Evolutionary conservation across 37 sponge, comb jelly and placozoan species (phyloP).

Genomic region (Petrosia ficiformis): DNA sequence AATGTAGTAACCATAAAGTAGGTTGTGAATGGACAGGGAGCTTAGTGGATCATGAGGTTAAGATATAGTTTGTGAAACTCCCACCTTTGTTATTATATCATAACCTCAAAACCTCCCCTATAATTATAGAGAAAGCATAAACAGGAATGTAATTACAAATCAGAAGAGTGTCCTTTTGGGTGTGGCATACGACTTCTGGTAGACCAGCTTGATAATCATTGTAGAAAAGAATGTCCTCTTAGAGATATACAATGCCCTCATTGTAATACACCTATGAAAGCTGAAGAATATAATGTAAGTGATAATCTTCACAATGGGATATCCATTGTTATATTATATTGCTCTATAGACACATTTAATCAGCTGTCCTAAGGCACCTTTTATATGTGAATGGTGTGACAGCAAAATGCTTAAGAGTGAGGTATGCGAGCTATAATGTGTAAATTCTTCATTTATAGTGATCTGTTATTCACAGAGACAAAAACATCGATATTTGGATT

Average conservation of each 20-base stretch:
- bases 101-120: constrained; percentile 14
- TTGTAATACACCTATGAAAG: constrained; percentile 21
- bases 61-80: too few species aligned
- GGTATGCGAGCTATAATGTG: background rate
- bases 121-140: constrained; percentile 6
- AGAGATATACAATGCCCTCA: constrained; percentile 32
- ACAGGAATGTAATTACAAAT: constrained; percentile 35
- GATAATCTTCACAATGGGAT: background rate
- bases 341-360: constrained; percentile 32
- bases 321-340: background rate
- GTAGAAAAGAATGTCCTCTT: constrained; percentile 23
- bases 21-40: constrained; percentile 70
- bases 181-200: constrained; percentile 21
- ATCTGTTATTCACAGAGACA: too few species aligned
- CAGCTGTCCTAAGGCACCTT: constrained; percentile 6
- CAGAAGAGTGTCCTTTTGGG: constrained; percentile 31
- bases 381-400: constrained; percentile 26
- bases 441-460: too few species aligned
- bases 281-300: constrained; percentile 28
- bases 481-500: background rate
- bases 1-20: constrained; percentile 25
- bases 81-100: constrained; percentile 24
- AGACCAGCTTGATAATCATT: constrained; percentile 23
- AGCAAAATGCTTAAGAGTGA: background rate
- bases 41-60: constrained; percentile 38